Evolutionary conservation across 2,797 vertebrate species (phyloP).

Genomic region (Rhynchonycteris naso): DNA sequence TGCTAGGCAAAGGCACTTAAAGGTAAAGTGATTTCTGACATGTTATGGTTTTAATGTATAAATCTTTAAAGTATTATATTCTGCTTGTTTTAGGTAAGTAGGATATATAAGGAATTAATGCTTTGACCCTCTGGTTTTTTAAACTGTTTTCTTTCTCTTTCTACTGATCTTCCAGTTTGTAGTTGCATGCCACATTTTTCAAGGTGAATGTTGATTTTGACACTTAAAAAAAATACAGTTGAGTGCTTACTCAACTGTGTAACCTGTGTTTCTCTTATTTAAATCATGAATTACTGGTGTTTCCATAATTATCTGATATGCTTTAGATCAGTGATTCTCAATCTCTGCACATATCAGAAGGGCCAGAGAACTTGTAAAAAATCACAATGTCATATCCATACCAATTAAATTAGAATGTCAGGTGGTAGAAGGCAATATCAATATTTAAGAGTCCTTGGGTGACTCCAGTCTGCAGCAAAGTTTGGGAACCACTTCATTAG

Average conservation of each 20-base stretch:
- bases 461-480: neutral
- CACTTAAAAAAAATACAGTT: conserved; percentile 63
- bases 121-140: conserved; percentile 23
- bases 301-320: conserved; percentile 13
- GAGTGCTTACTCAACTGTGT: conserved; percentile 70
- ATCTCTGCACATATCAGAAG: neutral
- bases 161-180: neutral
- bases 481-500: neutral
- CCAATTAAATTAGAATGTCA: conserved; percentile 16
- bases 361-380: conserved; percentile 35
- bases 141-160: neutral
- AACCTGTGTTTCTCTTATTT: conserved; percentile 72
- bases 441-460: neutral
- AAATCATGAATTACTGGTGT: conserved; percentile 60
- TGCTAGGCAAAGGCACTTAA: neutral
- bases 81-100: neutral
- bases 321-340: conserved; percentile 20
- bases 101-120: conserved; percentile 47
- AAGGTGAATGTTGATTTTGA: conserved; percentile 61
- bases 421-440: neutral
- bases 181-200: conserved; percentile 50
- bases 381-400: neutral
- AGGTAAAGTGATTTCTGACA: conserved; percentile 1
- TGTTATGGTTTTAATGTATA: neutral
- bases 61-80: neutral